phyloP scores from a whole-genome alignment of 2,113 vertebrate genomes.

The Thunnus thynnus region DNA sequence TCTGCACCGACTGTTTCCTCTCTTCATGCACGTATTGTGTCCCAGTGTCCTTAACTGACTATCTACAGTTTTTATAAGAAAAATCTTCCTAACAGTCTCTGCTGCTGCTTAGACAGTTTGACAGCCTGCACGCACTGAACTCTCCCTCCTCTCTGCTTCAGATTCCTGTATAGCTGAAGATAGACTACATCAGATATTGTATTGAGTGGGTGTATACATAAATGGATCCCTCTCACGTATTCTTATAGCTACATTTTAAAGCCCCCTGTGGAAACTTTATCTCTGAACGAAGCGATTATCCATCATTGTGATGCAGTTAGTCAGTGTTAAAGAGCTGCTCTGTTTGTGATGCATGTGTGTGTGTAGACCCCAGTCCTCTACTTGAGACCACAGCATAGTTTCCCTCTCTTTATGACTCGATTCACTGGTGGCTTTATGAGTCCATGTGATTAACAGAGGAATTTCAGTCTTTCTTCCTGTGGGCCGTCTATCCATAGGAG shows the following conservation, averaged over 20 bases:
- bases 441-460: slow-evolving; percentile 73
- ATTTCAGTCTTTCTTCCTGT: slow-evolving; percentile 67
- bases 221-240: slow-evolving; percentile 50
- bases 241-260: slow-evolving; percentile 61
- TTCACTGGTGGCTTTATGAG: slow-evolving; percentile 76
- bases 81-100: slow-evolving; percentile 12
- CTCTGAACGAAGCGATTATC: slow-evolving; percentile 63
- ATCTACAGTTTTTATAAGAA: slow-evolving; percentile 39
- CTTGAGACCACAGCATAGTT: slow-evolving; percentile 59
- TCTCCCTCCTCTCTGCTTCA: not conserved
- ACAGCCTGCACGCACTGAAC: slow-evolving; percentile 17
- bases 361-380: slow-evolving; percentile 33
- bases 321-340: slow-evolving; percentile 57
- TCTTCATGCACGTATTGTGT: slow-evolving; percentile 7
- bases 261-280: slow-evolving; percentile 65
- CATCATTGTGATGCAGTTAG: slow-evolving; percentile 52
- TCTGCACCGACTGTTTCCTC: slow-evolving; percentile 37
- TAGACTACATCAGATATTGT: slow-evolving; percentile 51
- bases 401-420: slow-evolving; percentile 66
- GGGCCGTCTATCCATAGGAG: slow-evolving; percentile 61
- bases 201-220: slow-evolving; percentile 45
- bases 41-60: slow-evolving; percentile 48
- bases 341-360: slow-evolving; percentile 38
- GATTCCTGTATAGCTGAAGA: slow-evolving; percentile 32
- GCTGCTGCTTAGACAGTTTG: slow-evolving; percentile 35